Evolutionary conservation across 2,797 vertebrate species (phyloP).

Genomic region (Phaenicophaeus curvirostris): DNA sequence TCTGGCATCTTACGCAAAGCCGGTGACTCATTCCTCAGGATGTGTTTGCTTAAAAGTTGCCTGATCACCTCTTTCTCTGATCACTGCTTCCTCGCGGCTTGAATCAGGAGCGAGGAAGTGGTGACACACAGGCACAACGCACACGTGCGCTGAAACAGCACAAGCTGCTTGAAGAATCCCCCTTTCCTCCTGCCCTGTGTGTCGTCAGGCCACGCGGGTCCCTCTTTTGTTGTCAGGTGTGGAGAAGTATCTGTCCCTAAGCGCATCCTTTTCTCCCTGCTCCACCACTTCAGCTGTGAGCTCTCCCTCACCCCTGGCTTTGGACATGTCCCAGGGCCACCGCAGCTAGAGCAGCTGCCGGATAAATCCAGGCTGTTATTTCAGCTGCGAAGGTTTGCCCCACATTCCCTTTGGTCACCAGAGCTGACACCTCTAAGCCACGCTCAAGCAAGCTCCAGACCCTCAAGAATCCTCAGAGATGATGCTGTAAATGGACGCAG

Average conservation of each 20-base stretch:
- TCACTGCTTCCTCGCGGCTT: background rate
- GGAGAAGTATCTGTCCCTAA: background rate
- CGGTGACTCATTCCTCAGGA: background rate
- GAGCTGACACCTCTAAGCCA: background rate
- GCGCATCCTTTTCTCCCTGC: background rate
- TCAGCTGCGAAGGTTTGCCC: background rate
- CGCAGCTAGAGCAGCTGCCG: background rate
- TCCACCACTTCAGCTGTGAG: background rate
- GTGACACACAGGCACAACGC: background rate
- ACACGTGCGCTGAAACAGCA: background rate
- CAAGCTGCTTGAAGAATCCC: background rate
- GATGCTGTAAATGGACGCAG: rapidly evolving
- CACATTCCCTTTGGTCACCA: background rate
- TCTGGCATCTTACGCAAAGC: background rate
- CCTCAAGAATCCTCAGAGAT: background rate
- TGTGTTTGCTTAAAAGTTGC: background rate
- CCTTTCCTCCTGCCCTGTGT: background rate
- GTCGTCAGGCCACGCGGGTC: background rate
- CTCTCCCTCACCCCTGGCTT: background rate
- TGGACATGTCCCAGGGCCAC: rapidly evolving
- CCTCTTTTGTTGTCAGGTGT: background rate
- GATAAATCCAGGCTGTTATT: background rate
- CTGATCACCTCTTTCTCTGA: background rate
- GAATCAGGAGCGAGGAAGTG: background rate
- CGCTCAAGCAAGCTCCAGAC: rapidly evolving